Evolutionary conservation across 2,797 vertebrate genomes (phyloP).

Genomic region (Coilia nasus): DNA sequence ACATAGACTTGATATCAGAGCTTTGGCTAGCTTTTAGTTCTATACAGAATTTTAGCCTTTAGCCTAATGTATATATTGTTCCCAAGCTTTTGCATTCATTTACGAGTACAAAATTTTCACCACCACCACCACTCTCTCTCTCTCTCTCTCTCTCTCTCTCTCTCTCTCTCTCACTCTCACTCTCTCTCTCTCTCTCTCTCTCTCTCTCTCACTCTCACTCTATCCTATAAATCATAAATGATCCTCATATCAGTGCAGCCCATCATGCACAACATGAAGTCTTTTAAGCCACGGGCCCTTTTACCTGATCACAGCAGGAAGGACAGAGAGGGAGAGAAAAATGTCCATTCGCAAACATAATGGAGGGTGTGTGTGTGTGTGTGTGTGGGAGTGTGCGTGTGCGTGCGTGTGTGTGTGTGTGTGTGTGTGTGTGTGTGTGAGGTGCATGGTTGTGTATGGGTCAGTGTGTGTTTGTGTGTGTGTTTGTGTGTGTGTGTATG

Average conservation of each 20-base stretch:
- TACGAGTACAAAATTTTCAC: not conserved
- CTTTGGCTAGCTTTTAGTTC: not conserved
- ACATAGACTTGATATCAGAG: not conserved
- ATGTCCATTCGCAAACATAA: conserved; percentile 5
- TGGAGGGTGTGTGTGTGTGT: not conserved
- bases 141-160: conserved; percentile 16
- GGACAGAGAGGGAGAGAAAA: conserved; percentile 14
- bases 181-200: conserved; percentile 29
- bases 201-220: not conserved
- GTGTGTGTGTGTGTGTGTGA: not conserved
- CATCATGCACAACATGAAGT: conserved; percentile 17
- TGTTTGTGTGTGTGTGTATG: too few species aligned
- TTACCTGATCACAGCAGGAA: conserved; percentile 10
- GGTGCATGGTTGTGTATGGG: conserved; percentile 15
- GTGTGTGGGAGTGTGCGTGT: conserved; percentile 12
- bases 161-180: conserved; percentile 4
- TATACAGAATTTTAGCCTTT: not conserved
- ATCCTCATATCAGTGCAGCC: not conserved
- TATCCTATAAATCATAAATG: conserved; percentile 18
- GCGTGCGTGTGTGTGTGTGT: not conserved
- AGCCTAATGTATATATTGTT: not conserved
- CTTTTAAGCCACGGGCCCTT: conserved; percentile 29
- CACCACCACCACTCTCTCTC: not conserved
- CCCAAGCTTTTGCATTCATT: not conserved
- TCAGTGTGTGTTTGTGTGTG: conserved; percentile 12